Evolutionary conservation across 1,140 invertebrate species (phyloP).

Genomic region (Ylistrum balloti): DNA sequence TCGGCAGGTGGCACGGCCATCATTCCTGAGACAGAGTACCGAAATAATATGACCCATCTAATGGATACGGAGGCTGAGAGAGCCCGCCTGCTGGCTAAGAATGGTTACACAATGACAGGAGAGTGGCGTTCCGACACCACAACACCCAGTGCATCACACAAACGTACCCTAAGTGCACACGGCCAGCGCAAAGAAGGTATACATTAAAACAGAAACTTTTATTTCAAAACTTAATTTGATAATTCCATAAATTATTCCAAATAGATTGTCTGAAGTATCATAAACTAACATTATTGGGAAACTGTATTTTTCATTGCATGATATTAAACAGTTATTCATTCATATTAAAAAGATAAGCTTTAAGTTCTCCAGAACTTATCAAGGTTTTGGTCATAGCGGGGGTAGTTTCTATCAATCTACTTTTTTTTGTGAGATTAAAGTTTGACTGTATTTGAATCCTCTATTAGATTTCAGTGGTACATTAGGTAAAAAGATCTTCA

Average conservation of each 20-base stretch:
- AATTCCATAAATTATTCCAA: no score
- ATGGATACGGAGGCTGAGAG: conserved; percentile 71
- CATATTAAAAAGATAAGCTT: no score
- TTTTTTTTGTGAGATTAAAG: no score
- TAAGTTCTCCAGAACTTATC: no score
- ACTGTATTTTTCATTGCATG: no score
- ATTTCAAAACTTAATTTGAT: no score
- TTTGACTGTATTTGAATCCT: background rate
- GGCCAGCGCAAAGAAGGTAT: conserved; percentile 64
- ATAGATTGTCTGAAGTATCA: no score
- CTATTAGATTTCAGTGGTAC: background rate
- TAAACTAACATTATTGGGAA: no score
- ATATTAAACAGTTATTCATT: no score
- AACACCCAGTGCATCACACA: conserved; percentile 63
- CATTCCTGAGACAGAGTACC: conserved; percentile 70
- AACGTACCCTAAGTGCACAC: conserved; percentile 69
- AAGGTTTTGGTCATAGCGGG: no score
- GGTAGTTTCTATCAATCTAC: no score
- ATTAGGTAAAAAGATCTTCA: background rate
- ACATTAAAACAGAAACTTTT: background rate
- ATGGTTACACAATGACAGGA: conserved; percentile 56
- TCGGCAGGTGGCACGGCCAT: conserved; percentile 54
- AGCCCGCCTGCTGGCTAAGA: conserved; percentile 63
- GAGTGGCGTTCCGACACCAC: conserved; percentile 72
- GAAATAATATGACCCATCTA: conserved; percentile 65